A percentile compares a stretch with the other conserved stretches of the same genome.
Conservation (phyloP, 2,888 invertebrate species). For the Clistopyga incitator region DNA sequence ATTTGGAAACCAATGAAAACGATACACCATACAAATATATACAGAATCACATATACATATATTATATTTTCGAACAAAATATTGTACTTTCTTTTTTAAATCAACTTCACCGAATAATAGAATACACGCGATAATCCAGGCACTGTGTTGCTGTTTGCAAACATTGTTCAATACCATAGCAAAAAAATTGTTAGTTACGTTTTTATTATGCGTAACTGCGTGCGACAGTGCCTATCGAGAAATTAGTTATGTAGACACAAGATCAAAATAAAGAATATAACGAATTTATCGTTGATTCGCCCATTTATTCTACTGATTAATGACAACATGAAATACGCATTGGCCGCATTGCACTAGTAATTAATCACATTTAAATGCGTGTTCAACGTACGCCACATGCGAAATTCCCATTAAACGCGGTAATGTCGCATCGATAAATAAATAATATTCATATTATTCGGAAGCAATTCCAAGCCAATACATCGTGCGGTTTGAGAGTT, state of each 20-base stretch:
- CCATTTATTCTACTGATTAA: not conserved
- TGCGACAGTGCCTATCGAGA: conserved; percentile 37
- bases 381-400: no score
- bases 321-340: not conserved
- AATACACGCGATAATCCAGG: conserved; percentile 33
- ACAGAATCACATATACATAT: conserved; percentile 53
- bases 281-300: not conserved
- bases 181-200: conserved; percentile 44
- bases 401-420: no score
- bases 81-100: conserved; percentile 46
- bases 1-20: conserved; percentile 70
- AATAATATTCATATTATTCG: no score
- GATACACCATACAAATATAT: conserved; percentile 64
- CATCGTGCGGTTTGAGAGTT: no score
- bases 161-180: conserved; percentile 55
- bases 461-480: no score
- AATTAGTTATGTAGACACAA: conserved; percentile 60
- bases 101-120: conserved; percentile 39
- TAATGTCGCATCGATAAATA: no score
- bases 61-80: conserved; percentile 58
- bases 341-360: no score
- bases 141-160: conserved; percentile 51
- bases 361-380: no score
- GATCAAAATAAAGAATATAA: conserved; percentile 63
- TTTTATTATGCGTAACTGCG: conserved; percentile 40